Percentiles rank a stretch among this genome's conserved stretches.
phyloP scores from a whole-genome alignment of 2,797 vertebrate genomes.

The Sandelia bainsii region DNA sequence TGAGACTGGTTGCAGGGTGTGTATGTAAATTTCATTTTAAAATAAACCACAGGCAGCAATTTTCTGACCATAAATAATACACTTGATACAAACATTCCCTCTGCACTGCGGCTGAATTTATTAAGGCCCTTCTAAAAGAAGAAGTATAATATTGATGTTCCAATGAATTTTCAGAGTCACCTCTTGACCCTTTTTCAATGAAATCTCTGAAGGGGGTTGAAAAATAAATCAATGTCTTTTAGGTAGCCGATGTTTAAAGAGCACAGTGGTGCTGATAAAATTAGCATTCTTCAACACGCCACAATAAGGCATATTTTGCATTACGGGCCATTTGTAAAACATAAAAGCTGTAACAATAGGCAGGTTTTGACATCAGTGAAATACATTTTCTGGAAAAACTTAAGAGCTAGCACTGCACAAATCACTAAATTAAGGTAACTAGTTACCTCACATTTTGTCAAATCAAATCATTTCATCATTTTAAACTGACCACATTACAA shows the following conservation, averaged over 20 bases:
- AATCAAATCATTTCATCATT: too few relatives aligned
- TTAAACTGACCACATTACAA: too few relatives aligned
- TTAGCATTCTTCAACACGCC: conserved; percentile 14
- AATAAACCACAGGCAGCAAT: conserved; percentile 79
- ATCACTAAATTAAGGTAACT: too few relatives aligned
- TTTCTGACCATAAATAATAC: conserved; percentile 79
- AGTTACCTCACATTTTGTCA: too few relatives aligned
- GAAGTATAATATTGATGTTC: conserved; percentile 65
- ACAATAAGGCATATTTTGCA: conserved; percentile 1
- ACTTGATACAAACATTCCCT: conserved; percentile 74
- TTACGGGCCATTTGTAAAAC: too few relatives aligned
- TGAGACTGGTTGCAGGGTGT: conserved; percentile 34
- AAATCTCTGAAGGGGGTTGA: conserved; percentile 55
- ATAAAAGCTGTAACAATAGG: too few relatives aligned
- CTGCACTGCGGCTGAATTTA: conserved; percentile 78
- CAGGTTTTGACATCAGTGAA: too few relatives aligned
- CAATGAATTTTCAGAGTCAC: conserved; percentile 70
- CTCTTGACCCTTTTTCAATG: conserved; percentile 70
- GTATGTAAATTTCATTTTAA: conserved; percentile 73
- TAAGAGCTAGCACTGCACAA: too few relatives aligned
- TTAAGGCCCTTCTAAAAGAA: conserved; percentile 69
- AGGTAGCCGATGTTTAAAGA: conserved; percentile 39
- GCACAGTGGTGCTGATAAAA: conserved; percentile 16
- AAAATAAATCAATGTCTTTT: conserved; percentile 64
- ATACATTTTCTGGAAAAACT: too few relatives aligned